phyloP scores from a whole-genome alignment of 2,888 invertebrate genomes.

The Heliconius ismenius region DNA sequence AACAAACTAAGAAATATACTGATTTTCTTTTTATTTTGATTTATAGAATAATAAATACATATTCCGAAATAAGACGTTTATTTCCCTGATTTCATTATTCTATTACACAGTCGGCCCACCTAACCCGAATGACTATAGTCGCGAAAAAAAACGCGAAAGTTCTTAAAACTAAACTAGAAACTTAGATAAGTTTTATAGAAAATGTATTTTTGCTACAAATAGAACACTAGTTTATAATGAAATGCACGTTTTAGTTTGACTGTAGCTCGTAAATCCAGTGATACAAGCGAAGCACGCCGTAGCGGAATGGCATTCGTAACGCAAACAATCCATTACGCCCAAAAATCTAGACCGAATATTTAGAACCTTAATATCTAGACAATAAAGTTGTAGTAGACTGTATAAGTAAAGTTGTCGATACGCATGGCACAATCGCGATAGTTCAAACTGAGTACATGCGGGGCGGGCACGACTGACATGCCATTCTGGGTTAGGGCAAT shows the following conservation, averaged over 20 bases:
- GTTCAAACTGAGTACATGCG: constrained; percentile 35
- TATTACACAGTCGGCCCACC: no score
- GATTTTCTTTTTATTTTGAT: no score
- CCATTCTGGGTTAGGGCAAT: constrained; percentile 30
- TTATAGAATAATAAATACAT: no score
- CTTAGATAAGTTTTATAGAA: neutral
- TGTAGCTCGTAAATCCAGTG: constrained; percentile 45
- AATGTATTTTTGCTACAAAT: constrained; percentile 5
- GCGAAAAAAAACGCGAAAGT: no score
- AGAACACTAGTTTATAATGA: constrained; percentile 25
- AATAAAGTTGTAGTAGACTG: constrained; percentile 6
- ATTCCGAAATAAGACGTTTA: no score
- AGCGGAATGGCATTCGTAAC: constrained; percentile 44
- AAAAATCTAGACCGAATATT: neutral
- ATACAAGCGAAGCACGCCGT: constrained; percentile 45
- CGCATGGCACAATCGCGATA: constrained; percentile 36
- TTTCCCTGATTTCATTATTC: no score
- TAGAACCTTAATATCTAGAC: constrained; percentile 6
- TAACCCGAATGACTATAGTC: no score
- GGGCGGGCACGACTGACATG: constrained; percentile 39
- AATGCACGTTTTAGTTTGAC: constrained; percentile 36
- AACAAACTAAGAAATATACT: no score
- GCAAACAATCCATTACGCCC: constrained; percentile 29
- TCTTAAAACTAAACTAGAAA: neutral
- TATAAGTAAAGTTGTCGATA: constrained; percentile 23